These are phyloP conservation scores for Charina bottae DNA, from an alignment of 2,113 vertebrate species.

Conservation along the genomic window DNA sequence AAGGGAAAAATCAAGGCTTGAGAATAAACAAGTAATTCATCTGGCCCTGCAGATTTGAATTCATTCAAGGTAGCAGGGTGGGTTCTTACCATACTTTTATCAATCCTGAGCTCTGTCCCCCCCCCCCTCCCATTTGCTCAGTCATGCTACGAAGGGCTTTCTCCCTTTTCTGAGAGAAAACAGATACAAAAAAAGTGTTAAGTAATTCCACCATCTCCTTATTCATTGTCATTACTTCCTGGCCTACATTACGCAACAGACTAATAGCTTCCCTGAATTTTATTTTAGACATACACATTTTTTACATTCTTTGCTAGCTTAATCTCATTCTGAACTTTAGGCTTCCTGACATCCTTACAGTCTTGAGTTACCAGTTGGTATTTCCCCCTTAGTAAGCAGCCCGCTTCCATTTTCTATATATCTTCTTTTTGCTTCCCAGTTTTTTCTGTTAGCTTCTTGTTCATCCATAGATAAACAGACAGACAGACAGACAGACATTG, in stretches of 20 bases:
- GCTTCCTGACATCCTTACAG: neutral
- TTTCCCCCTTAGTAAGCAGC: neutral
- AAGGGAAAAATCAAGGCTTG: too few relatives aligned
- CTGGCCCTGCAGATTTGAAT: neutral
- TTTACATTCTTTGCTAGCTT: neutral
- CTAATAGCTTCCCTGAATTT: neutral
- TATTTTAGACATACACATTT: neutral
- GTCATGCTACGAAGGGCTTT: neutral
- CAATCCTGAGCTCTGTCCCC: neutral
- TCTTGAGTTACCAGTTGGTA: neutral
- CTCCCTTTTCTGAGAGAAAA: neutral
- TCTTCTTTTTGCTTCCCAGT: neutral
- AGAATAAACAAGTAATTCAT: too few relatives aligned
- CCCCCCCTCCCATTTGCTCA: neutral
- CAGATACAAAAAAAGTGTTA: neutral
- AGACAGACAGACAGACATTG: neutral
- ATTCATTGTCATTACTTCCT: neutral
- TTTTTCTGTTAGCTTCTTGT: neutral
- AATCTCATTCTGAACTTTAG: neutral
- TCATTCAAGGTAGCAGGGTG: neutral
- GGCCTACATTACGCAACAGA: neutral
- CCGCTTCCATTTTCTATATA: neutral
- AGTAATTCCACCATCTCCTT: neutral
- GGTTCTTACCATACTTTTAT: neutral
- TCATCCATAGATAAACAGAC: neutral